Base-by-base conservation (phyloP, 2,113 vertebrate genomes). In the Peromyscus leucopus region DNA sequence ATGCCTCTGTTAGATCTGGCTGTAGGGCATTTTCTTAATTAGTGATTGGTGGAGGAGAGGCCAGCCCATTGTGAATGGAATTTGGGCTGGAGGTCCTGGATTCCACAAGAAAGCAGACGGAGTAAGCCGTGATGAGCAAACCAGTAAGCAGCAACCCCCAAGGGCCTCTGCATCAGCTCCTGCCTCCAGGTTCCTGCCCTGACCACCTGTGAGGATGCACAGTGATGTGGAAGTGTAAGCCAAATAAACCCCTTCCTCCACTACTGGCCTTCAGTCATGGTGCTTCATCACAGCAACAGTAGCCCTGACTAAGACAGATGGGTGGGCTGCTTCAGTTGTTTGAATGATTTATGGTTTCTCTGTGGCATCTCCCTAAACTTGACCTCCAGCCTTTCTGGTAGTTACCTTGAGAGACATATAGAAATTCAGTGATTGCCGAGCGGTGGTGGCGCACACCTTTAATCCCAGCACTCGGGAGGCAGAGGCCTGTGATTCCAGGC, bases 371-470 rank as follows among this genome's bases (percentile, higher is more conserved):
- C 36, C 10, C 82, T 75, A 22, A n/a, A 78, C 74, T 72, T 91
- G 51, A 91, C 93, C 69, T 82, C 57, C 74, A 87, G 75, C 71
- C 78, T 91, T 76, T 72, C 61, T 51, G 4, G 67, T n/a, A 96
- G 75, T 94, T 89, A 76, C 55, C n/a, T 89, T 61, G 42, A 90
- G 75, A 8, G 74, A 74, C 96, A 96, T 67, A 33, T 9, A 79
- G 33, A 80, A 74, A 75, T 39, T 80, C 63, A 22, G 69, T 0
- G 63, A 36, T 94, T 42, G 36, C 46, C 7, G 6, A 7, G 46
- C 46, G 46, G 46, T 48, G 46, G 46, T 48, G 6, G 46, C 46
- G 7, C 46, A 48, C 7, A 7, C 46, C 46, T 48, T 48, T 48
- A 48, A 48, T 48, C 46, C 46, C 46, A 48, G 46, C 46, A 48